Conservation (phyloP, 2,888 invertebrate genomes). For the Limnephilus marmoratus region DNA sequence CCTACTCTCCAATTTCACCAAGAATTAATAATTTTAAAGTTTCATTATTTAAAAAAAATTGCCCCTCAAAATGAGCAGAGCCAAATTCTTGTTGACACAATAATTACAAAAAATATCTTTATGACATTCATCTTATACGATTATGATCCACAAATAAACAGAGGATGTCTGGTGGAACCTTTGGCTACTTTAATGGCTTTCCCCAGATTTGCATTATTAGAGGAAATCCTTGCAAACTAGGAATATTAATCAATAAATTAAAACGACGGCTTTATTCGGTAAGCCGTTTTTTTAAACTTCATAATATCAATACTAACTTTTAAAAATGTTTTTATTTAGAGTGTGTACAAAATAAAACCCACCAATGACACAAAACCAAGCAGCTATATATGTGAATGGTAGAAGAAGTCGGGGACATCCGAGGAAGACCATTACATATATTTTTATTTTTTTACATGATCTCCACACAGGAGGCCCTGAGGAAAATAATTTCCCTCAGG, state of each 20-base stretch:
- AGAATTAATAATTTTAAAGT: too few species aligned
- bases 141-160: not conserved
- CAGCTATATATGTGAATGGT: too few species aligned
- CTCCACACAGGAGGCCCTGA: too few species aligned
- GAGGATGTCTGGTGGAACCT: not conserved
- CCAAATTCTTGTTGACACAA: not conserved
- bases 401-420: too few species aligned
- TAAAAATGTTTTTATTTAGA: not conserved
- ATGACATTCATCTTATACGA: too few species aligned
- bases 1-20: too few species aligned
- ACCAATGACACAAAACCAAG: not conserved
- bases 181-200: not conserved
- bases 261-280: constrained; percentile 43
- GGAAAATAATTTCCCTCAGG: too few species aligned
- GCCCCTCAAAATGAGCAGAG: not conserved
- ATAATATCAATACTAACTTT: not conserved
- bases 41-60: too few species aligned
- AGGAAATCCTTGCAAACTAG: constrained; percentile 47
- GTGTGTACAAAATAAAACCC: too few species aligned
- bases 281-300: not conserved
- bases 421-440: too few species aligned
- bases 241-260: constrained; percentile 63
- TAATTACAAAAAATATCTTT: too few species aligned
- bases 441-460: too few species aligned
- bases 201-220: constrained; percentile 60